Percentiles rank a stretch among this genome's conserved stretches.
Conservation (phyloP, 2,797 vertebrate genomes). For the Phaenicophaeus curvirostris region DNA sequence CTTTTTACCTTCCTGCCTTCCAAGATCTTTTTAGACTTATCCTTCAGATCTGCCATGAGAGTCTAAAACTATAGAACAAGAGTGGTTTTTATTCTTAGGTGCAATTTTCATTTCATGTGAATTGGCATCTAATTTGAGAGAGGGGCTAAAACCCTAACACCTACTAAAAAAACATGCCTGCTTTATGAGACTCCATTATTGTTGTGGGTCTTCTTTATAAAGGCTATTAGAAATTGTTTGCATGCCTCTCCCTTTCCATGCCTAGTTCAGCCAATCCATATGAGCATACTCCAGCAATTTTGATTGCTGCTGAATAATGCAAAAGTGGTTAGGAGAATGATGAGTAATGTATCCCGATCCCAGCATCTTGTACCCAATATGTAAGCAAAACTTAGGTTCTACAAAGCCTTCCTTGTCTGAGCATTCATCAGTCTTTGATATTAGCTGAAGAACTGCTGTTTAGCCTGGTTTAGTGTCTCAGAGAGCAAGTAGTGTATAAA, state of each 20-base stretch:
- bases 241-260: not conserved
- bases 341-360: not conserved
- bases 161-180: not conserved
- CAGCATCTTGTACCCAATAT: not conserved
- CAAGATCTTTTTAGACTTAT: not conserved
- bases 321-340: not conserved
- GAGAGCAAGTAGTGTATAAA: not conserved
- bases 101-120: not conserved
- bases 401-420: not conserved
- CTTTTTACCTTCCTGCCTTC: not conserved
- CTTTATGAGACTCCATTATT: not conserved
- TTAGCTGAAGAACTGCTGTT: not conserved
- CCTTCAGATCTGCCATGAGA: accelerated
- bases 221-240: not conserved
- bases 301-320: not conserved
- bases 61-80: not conserved
- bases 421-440: not conserved
- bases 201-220: not conserved
- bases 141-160: not conserved
- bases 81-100: not conserved
- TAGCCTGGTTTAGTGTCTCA: not conserved
- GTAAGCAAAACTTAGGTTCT: not conserved
- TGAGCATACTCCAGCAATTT: not conserved
- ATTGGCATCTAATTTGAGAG: not conserved
- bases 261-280: not conserved